These are phyloP conservation scores for Drosophila malerkotliana DNA, from an alignment of 1,140 invertebrate species.

Conservation along the genomic window DNA sequence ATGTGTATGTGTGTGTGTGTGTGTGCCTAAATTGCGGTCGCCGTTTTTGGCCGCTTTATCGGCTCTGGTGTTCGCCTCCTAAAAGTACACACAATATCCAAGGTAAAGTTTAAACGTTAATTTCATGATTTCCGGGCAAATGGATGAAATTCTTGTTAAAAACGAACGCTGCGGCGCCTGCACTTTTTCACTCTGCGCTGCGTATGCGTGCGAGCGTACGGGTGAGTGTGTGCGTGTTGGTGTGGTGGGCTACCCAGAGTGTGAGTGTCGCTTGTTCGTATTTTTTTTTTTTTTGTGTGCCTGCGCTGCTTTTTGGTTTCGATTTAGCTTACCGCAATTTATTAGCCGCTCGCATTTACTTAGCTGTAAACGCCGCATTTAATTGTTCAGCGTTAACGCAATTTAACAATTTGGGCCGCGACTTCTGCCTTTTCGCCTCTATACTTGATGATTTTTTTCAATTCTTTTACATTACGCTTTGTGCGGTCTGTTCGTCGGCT, in stretches of 20 bases:
- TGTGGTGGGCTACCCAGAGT: constrained; percentile 1
- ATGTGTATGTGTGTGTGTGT: constrained; percentile 41
- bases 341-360: constrained; percentile 57
- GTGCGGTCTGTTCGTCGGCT: constrained; percentile 74
- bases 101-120: constrained; percentile 12
- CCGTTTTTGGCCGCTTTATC: constrained; percentile 47
- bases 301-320: constrained; percentile 26
- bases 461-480: constrained; percentile 77
- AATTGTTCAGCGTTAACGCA: constrained; percentile 58
- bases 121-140: constrained; percentile 7
- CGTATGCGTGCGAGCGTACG: constrained; percentile 11
- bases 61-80: constrained; percentile 57
- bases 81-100: constrained; percentile 37
- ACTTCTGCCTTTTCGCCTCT: constrained; percentile 73
- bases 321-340: constrained; percentile 65
- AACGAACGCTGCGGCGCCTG: constrained; percentile 59
- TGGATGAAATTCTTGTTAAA: constrained; percentile 29
- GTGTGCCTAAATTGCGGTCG: constrained; percentile 44
- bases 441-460: constrained; percentile 81
- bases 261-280: constrained; percentile 61
- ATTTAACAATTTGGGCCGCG: constrained; percentile 48
- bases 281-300: constrained; percentile 41
- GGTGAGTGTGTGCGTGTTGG: constrained; percentile 21
- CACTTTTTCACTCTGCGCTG: constrained; percentile 63
- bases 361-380: constrained; percentile 43